Evolutionary conservation across 2,113 vertebrate species (phyloP).

Genomic region (Anhinga anhinga): DNA sequence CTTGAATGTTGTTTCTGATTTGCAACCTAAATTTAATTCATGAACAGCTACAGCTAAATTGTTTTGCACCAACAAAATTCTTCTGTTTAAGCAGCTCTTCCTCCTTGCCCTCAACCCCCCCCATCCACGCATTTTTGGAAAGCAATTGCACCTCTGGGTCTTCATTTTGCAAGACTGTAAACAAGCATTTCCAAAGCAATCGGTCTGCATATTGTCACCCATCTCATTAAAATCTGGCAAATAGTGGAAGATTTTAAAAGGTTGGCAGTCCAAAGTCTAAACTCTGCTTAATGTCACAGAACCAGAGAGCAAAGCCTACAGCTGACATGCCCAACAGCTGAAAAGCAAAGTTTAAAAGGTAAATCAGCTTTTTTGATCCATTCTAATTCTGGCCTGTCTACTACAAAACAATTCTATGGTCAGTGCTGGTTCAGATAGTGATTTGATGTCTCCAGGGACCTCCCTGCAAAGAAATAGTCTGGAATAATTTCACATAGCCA

Average conservation of each 20-base stretch:
- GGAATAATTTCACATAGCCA: neutral
- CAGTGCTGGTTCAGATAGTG: neutral
- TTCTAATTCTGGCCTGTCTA: neutral
- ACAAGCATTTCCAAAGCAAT: neutral
- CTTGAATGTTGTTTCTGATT: neutral
- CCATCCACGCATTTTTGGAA: neutral
- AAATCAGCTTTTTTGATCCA: neutral
- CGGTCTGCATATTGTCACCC: neutral
- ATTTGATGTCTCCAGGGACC: neutral
- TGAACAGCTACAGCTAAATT: neutral
- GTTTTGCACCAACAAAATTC: neutral
- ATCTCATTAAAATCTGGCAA: neutral
- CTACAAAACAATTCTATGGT: neutral
- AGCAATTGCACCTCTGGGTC: neutral
- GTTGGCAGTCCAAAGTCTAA: neutral
- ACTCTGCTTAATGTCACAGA: neutral
- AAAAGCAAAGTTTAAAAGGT: neutral
- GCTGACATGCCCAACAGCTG: neutral
- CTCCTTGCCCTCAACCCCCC: neutral
- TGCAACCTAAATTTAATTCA: neutral
- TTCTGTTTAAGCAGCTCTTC: neutral
- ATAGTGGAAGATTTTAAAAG: neutral
- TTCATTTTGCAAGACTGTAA: neutral
- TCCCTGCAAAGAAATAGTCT: neutral
- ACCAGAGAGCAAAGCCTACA: neutral